Percentiles rank a stretch among this genome's conserved stretches.
These are phyloP conservation scores for Drosophila ironensis DNA, from an alignment of 1,140 invertebrate genomes.

Conservation along the genomic window DNA sequence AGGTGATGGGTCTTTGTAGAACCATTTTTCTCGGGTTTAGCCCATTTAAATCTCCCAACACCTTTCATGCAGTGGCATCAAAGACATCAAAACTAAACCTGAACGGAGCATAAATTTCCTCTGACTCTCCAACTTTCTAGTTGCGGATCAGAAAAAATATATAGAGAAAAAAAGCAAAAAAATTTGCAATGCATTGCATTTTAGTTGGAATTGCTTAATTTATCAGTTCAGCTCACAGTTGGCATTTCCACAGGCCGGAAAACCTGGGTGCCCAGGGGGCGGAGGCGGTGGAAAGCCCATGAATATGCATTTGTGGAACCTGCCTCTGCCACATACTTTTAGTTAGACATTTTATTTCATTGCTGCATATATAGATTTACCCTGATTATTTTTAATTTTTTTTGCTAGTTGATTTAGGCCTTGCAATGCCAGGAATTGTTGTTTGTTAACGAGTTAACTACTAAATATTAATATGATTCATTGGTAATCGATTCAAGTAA, in stretches of 20 bases:
- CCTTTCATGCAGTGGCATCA: conserved; percentile 58
- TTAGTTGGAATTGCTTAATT: conserved; percentile 72
- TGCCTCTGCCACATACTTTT: conserved; percentile 45
- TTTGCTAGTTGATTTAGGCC: too few relatives aligned
- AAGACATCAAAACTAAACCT: conserved; percentile 77
- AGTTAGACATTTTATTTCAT: conserved; percentile 43
- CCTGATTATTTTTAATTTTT: too few relatives aligned
- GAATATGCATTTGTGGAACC: conserved; percentile 45
- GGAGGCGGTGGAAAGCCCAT: conserved; percentile 19
- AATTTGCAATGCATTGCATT: conserved; percentile 72
- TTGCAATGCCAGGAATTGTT: conserved; percentile 9
- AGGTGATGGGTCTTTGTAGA: conserved; percentile 46
- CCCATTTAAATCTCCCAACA: not conserved
- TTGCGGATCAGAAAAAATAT: conserved; percentile 5
- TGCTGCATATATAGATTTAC: conserved; percentile 28
- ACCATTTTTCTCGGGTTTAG: not conserved
- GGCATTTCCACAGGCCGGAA: conserved; percentile 54
- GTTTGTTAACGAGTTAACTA: conserved; percentile 11
- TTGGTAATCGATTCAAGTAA: not conserved
- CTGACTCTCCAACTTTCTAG: conserved; percentile 54
- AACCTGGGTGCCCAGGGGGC: conserved; percentile 4
- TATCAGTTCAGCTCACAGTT: conserved; percentile 77
- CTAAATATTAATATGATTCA: conserved; percentile 16
- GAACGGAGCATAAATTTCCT: conserved; percentile 69
- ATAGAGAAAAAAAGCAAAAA: conserved; percentile 12